phyloP scores from a whole-genome alignment of 1,140 invertebrate genomes.

The Eubasilissa regina region DNA sequence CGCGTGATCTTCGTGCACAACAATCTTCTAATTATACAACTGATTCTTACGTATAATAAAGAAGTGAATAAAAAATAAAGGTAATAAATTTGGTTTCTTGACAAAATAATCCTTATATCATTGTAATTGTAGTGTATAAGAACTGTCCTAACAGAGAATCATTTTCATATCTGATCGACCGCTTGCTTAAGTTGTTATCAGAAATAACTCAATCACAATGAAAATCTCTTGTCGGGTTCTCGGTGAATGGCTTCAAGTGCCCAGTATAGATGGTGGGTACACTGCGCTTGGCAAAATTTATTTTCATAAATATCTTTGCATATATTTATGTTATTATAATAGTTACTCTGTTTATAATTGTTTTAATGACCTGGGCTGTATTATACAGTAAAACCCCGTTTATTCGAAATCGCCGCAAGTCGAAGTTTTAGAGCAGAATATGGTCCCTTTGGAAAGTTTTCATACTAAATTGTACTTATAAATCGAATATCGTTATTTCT shows the following conservation, averaged over 20 bases:
- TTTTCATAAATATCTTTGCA: constrained; percentile 22
- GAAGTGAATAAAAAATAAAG: background rate
- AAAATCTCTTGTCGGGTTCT: constrained; percentile 76
- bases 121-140: no score
- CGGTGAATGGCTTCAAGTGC: constrained; percentile 78
- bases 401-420: no score
- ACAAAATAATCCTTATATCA: constrained; percentile 1
- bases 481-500: no score
- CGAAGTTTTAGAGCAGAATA: no score
- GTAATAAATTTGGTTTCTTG: constrained; percentile 14
- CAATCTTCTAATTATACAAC: no score
- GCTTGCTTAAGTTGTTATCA: constrained; percentile 7
- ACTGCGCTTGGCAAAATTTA: constrained; percentile 57
- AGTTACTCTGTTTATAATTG: no score
- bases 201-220: constrained; percentile 65
- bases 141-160: background rate
- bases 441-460: no score
- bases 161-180: constrained; percentile 10
- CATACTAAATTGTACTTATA: no score
- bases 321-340: constrained; percentile 5
- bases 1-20: no score
- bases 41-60: no score
- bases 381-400: no score
- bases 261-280: constrained; percentile 72
- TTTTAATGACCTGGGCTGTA: no score